phyloP scores from a whole-genome alignment of 2,888 invertebrate species.

The Coelinius sp. region DNA sequence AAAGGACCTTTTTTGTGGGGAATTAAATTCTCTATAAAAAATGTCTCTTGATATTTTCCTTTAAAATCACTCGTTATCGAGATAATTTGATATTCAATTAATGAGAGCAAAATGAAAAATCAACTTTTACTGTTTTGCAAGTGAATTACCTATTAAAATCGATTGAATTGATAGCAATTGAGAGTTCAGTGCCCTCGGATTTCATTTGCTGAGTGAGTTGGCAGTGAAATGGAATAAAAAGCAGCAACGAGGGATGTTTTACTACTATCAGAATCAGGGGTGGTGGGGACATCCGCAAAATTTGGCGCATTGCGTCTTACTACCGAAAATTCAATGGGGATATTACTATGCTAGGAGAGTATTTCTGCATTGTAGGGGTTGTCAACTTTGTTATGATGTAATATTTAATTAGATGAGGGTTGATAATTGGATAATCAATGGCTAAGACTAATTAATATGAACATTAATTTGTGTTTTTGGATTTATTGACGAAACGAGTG shows the following conservation, averaged over 20 bases:
- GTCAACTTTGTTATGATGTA: constrained; percentile 10
- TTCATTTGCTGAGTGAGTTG: constrained; percentile 16
- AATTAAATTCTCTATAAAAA: no score
- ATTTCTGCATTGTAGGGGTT: constrained; percentile 36
- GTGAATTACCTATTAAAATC: no score
- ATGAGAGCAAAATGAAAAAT: no score
- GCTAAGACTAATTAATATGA: no score
- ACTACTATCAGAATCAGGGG: neutral
- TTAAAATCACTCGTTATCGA: no score
- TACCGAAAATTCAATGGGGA: constrained; percentile 21
- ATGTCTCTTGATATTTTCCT: no score
- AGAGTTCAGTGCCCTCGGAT: constrained; percentile 26
- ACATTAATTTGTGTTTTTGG: no score
- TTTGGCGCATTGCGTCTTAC: constrained; percentile 50
- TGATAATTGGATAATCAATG: neutral
- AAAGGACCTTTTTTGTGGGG: no score
- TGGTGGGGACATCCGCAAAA: constrained; percentile 57
- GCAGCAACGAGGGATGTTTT: constrained; percentile 30
- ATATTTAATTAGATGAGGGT: neutral
- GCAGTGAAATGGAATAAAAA: constrained; percentile 4
- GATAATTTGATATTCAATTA: no score
- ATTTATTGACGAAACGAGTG: no score
- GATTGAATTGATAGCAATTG: constrained; percentile 18
- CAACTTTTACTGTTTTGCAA: no score
- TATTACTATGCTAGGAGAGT: constrained; percentile 17